A percentile compares a stretch with the other conserved stretches of the same genome.
These are phyloP conservation scores for Poeciliopsis turrubarensis DNA, from an alignment of 2,113 vertebrate species.

Conservation along the genomic window DNA sequence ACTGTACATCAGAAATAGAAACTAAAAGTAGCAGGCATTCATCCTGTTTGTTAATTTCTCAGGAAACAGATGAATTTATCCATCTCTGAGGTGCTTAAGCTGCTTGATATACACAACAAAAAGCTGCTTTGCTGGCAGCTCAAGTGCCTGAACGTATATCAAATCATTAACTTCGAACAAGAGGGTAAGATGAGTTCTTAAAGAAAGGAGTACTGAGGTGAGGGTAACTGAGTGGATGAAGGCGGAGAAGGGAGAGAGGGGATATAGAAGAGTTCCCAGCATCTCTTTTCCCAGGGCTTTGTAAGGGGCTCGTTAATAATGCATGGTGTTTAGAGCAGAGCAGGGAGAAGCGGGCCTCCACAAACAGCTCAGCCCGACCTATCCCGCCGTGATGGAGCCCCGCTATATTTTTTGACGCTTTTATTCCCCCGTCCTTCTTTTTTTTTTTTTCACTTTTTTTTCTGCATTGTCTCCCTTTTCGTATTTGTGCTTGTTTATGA, in stretches of 20 bases:
- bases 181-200: neutral
- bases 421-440: neutral
- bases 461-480: neutral
- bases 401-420: slow-evolving; percentile 12
- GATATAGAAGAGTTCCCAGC: slow-evolving; percentile 51
- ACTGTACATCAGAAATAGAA: neutral
- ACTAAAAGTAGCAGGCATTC: neutral
- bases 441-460: neutral
- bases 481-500: neutral
- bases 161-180: neutral
- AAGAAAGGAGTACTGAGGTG: slow-evolving; percentile 8
- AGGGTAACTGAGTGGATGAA: slow-evolving; percentile 22
- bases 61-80: slow-evolving; percentile 16
- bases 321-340: slow-evolving; percentile 74
- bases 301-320: slow-evolving; percentile 74
- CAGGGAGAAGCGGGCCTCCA: slow-evolving; percentile 68
- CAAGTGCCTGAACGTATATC: slow-evolving; percentile 14
- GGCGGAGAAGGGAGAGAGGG: neutral
- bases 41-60: neutral
- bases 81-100: neutral
- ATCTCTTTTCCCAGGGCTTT: slow-evolving; percentile 73
- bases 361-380: slow-evolving; percentile 54
- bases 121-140: neutral
- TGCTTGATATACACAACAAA: neutral
- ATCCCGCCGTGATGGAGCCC: slow-evolving; percentile 19